Conservation (phyloP, 2,113 vertebrate genomes). For the Opisthocomus hoazin region DNA sequence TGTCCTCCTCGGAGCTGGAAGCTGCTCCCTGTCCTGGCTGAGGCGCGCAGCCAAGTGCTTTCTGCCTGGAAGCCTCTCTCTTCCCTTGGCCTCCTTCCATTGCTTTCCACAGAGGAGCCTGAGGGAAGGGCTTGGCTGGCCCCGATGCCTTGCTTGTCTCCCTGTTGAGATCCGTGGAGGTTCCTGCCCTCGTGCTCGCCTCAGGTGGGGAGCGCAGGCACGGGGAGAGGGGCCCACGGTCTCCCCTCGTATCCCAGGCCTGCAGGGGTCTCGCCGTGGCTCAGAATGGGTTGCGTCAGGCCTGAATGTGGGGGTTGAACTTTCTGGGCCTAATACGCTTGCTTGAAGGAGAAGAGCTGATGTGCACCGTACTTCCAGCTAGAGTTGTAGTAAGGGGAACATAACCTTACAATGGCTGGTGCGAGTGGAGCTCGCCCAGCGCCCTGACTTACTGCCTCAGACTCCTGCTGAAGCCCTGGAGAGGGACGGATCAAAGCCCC, state of each 20-base stretch:
- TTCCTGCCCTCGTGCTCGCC: not conserved
- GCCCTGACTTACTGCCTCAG: not conserved
- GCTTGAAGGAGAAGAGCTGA: not conserved
- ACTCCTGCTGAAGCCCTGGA: not conserved
- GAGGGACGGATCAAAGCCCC: not conserved
- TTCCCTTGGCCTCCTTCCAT: not conserved
- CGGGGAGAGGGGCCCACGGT: not conserved
- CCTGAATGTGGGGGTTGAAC: not conserved
- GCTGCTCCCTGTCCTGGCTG: not conserved
- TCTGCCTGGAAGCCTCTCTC: not conserved
- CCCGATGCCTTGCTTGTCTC: not conserved
- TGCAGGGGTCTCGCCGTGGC: not conserved
- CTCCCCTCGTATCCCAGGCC: not conserved
- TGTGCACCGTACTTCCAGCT: not conserved
- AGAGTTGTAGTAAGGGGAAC: not conserved
- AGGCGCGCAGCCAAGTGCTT: not conserved
- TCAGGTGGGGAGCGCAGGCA: not conserved
- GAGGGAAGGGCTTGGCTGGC: not conserved
- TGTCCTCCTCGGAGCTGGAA: not conserved
- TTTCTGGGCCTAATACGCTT: not conserved
- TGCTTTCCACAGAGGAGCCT: not conserved
- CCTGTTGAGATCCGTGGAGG: not conserved
- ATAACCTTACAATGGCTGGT: not conserved
- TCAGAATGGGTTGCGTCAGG: not conserved
- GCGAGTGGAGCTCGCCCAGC: not conserved